These are phyloP conservation scores for Holothuria leucospilota DNA, from an alignment of 53 echinoderm and acorn worm species.

Conservation along the genomic window DNA sequence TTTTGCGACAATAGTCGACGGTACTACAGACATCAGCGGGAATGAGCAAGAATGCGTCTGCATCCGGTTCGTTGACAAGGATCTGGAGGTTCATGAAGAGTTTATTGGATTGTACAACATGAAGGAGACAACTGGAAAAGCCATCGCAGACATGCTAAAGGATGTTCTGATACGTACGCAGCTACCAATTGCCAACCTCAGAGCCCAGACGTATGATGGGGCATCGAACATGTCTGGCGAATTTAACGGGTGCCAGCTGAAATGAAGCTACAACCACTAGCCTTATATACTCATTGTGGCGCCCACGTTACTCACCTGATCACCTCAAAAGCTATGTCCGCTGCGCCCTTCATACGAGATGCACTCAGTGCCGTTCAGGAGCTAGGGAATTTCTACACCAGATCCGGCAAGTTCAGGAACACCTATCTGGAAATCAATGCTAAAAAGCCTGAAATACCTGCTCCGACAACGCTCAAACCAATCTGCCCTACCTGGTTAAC, in stretches of 20 bases:
- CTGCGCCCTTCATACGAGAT: slow-evolving; percentile 43
- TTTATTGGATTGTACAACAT: slow-evolving; percentile 37
- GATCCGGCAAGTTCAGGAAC: neutral
- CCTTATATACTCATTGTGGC: neutral
- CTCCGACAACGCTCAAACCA: neutral
- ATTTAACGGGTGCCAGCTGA: slow-evolving; percentile 15
- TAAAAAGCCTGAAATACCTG: neutral
- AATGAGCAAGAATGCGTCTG: slow-evolving; percentile 59
- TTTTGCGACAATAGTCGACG: slow-evolving; percentile 24
- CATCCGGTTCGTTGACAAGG: slow-evolving; percentile 53
- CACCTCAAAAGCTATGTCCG: slow-evolving; percentile 34
- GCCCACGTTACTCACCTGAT: slow-evolving; percentile 5
- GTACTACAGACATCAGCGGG: slow-evolving; percentile 47
- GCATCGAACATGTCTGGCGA: neutral
- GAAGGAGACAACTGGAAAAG: slow-evolving; percentile 27
- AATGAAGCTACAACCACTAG: slow-evolving; percentile 6
- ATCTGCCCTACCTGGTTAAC: slow-evolving; percentile 1
- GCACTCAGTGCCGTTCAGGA: neutral
- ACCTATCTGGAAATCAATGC: neutral
- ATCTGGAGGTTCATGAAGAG: slow-evolving; percentile 6
- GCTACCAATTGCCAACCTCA: slow-evolving; percentile 32
- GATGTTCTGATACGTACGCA: slow-evolving; percentile 28
- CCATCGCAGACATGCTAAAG: slow-evolving; percentile 33
- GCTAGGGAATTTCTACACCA: neutral
- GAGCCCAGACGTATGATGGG: slow-evolving; percentile 25